Base-by-base conservation (phyloP, 1,140 invertebrate species). In the Plutomurus gul region DNA sequence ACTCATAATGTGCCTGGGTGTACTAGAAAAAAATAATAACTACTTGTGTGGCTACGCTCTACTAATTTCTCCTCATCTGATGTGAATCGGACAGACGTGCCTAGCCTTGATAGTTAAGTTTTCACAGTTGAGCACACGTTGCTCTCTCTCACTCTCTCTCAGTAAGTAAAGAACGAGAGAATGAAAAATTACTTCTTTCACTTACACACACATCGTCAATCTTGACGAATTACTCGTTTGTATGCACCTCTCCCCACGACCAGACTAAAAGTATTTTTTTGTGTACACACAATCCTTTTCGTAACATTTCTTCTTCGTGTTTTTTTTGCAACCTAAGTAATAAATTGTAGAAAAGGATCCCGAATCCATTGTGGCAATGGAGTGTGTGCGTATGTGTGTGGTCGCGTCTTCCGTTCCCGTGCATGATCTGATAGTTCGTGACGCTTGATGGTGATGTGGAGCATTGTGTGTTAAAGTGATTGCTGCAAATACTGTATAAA, bases 141-240 rank as follows among this genome's bases (percentile, higher is more conserved):
- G 36, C 27, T 27, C n/a, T n/a, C n/a, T n/a, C n/a, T n/a, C n/a
- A n/a, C n/a, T n/a, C n/a, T n/a, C n/a, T n/a, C n/a, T n/a, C n/a
- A n/a, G n/a, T 65, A n/a, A 65, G 18, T 65, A 65, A 36, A 65
- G 30, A 65, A 36, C 13, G 20, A n/a, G 18, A 11, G 47, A 20
- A 51, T 65, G 56, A 65, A 65, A 65, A 30, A 65, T 65, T 65
- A 33, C 22, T 13, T 65, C 30, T 16, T 65, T 65, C 56, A 65
- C 51, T 65, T 33, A 65, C 30, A 33, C 56, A 65, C 56, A 65
- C 56, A 33, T 65, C 56, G 56, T 65, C 56, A 33, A 33, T 65
- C 56, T 33, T 65, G 56, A 65, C 30, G 27, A 65, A 65, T 65
- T 65, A 65, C 56, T 33, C n/a, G 30, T 65, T 65, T 10, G 56